Conservation (phyloP, 2,113 vertebrate species). For the Stomatorhinus ivindoensis region DNA sequence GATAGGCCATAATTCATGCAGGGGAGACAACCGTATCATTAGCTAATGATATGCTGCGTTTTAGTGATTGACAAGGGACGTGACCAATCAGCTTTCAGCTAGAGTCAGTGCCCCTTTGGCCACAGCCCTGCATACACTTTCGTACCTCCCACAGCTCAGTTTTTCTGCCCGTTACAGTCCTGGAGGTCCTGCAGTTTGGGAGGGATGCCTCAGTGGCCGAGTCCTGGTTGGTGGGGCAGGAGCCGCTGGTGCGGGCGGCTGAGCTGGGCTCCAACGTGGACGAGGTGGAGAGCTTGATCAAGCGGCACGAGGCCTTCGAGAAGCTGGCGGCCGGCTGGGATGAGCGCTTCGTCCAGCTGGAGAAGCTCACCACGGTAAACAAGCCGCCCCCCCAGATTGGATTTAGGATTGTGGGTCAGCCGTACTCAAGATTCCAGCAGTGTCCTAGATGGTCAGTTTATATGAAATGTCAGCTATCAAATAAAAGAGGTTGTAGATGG, state of each 20-base stretch:
- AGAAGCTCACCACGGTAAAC: constrained; percentile 73
- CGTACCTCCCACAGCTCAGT: background rate
- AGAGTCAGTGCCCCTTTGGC: background rate
- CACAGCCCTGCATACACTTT: background rate
- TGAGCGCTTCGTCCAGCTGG: constrained; percentile 78
- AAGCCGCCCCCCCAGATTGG: background rate
- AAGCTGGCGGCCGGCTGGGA: constrained; percentile 83
- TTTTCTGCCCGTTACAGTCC: constrained; percentile 51
- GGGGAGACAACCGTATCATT: background rate
- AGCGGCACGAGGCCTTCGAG: constrained; percentile 84
- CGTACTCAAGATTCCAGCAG: background rate
- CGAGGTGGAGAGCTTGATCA: constrained; percentile 87
- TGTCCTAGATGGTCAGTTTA: background rate
- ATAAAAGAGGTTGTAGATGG: background rate
- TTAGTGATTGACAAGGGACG: background rate
- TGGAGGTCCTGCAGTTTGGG: constrained; percentile 76
- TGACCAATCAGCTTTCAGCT: background rate
- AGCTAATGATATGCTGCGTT: background rate
- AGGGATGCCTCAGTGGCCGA: constrained; percentile 74
- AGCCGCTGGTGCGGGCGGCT: constrained; percentile 64
- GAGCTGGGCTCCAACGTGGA: constrained; percentile 71
- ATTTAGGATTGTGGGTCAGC: background rate
- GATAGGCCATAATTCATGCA: background rate
- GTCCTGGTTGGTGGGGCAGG: constrained; percentile 80
- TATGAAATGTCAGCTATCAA: background rate